phyloP scores from a whole-genome alignment of 2,888 invertebrate genomes.

The Muschampia plurimacula region DNA sequence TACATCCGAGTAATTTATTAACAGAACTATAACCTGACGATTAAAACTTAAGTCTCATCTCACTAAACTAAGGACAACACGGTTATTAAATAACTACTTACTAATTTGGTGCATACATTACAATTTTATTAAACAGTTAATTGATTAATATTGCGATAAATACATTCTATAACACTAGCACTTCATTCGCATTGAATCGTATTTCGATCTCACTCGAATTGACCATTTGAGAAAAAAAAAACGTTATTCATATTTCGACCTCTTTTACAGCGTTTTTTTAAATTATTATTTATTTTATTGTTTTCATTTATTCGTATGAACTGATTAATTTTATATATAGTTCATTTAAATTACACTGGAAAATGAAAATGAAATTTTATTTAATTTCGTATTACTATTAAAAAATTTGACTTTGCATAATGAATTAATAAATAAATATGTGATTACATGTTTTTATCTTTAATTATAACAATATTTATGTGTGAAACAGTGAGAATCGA shows the following conservation, averaged over 20 bases:
- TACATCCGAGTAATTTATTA: neutral
- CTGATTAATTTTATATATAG: no score
- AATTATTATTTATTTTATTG: no score
- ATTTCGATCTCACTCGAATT: neutral
- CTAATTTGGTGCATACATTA: conserved; percentile 8
- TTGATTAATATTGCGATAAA: neutral
- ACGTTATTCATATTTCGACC: no score
- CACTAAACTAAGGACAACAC: conserved; percentile 6
- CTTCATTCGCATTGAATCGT: neutral
- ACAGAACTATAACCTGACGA: neutral
- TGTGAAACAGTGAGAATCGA: neutral
- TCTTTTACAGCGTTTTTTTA: no score
- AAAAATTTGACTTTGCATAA: no score
- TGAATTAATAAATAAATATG: no score
- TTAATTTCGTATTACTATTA: no score
- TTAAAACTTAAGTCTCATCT: neutral
- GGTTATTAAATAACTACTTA: neutral
- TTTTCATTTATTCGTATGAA: no score
- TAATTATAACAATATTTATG: no score
- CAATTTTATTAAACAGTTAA: neutral
- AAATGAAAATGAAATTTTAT: no score
- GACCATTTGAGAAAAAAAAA: neutral
- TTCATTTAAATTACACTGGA: no score
- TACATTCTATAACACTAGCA: neutral
- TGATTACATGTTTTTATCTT: no score